These are phyloP conservation scores for Oligia fasciuncula DNA, from an alignment of 2,888 invertebrate genomes.

Conservation along the genomic window DNA sequence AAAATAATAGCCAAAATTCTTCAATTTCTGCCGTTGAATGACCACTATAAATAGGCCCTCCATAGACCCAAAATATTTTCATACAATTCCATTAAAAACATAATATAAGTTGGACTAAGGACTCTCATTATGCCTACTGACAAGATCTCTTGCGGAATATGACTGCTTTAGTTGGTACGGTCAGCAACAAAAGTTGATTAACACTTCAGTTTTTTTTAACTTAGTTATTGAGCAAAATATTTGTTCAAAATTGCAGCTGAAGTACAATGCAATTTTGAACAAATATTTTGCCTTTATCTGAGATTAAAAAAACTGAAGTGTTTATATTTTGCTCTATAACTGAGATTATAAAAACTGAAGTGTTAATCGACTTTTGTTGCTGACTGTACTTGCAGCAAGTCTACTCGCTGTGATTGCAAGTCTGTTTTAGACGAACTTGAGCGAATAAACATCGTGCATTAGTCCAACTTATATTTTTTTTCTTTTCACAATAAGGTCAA, in stretches of 20 bases:
- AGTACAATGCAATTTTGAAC: no score
- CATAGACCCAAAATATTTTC: not conserved
- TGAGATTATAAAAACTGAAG: no score
- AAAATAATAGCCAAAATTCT: conserved; percentile 44
- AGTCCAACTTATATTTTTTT: not conserved
- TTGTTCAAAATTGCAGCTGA: no score
- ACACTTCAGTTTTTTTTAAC: no score
- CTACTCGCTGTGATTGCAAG: not conserved
- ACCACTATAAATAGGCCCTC: conserved; percentile 5
- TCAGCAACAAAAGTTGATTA: no score
- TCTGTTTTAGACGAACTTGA: not conserved
- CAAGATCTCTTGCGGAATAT: not conserved
- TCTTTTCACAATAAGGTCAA: not conserved
- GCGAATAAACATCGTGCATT: no score
- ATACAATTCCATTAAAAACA: conserved; percentile 17
- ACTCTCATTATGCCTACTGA: not conserved
- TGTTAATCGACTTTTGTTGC: no score
- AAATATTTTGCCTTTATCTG: no score
- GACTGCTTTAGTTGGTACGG: no score
- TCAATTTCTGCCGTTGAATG: conserved; percentile 16
- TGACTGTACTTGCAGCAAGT: not conserved
- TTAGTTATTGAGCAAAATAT: no score
- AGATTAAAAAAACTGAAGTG: no score
- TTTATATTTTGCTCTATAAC: no score
- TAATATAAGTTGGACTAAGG: conserved; percentile 17